Evolutionary conservation across 2,888 invertebrate species (phyloP).

Genomic region (Cheilosia variabilis): DNA sequence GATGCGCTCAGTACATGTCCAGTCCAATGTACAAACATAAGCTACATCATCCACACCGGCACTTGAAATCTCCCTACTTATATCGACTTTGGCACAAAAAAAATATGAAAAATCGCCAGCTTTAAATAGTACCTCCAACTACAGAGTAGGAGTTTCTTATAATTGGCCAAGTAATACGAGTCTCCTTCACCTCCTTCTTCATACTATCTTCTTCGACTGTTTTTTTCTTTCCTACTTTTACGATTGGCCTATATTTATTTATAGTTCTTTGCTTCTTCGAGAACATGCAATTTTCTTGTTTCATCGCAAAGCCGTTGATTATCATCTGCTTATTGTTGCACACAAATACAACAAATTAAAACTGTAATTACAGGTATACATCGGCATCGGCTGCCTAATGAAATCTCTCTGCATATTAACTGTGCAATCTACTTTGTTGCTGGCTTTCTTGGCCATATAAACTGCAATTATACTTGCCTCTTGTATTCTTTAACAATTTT

Average conservation of each 20-base stretch:
- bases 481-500: slow-evolving; percentile 6
- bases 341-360: slow-evolving; percentile 69
- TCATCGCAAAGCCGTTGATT: slow-evolving; percentile 61
- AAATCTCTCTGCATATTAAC: slow-evolving; percentile 59
- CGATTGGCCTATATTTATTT: slow-evolving; percentile 55
- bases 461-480: slow-evolving; percentile 20
- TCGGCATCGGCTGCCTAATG: slow-evolving; percentile 51
- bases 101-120: no score
- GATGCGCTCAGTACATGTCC: no score
- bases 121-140: no score
- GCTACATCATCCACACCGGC: no score
- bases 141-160: not conserved
- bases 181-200: slow-evolving; percentile 20
- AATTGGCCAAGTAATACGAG: slow-evolving; percentile 41
- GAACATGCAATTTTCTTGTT: slow-evolving; percentile 61
- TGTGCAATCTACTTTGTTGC: slow-evolving; percentile 56
- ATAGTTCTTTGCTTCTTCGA: not conserved
- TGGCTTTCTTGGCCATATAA: slow-evolving; percentile 9
- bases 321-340: slow-evolving; percentile 63
- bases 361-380: slow-evolving; percentile 62
- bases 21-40: no score
- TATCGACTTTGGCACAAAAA: no score
- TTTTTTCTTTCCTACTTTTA: slow-evolving; percentile 8
- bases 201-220: not conserved
- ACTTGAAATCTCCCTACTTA: no score